Percentiles rank a stretch among this genome's conserved stretches.
phyloP scores from a whole-genome alignment of 2,888 invertebrate species.

The Tetrapedia diversipes region DNA sequence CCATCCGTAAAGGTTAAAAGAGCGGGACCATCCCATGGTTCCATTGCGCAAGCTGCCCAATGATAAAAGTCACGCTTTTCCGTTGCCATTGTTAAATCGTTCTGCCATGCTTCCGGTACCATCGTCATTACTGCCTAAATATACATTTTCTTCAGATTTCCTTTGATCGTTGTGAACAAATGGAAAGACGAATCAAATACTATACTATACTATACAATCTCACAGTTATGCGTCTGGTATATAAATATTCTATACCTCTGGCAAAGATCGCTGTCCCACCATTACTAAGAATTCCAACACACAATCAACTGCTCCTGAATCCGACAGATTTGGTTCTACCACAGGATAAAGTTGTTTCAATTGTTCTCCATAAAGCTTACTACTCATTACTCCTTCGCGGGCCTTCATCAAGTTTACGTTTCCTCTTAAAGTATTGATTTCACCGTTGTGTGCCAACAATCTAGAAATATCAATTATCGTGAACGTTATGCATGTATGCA shows the following conservation, averaged over 20 bases:
- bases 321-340: conserved; percentile 98
- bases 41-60: conserved; percentile 99
- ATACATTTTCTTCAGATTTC: background rate
- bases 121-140: conserved; percentile 97
- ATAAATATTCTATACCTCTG: conserved; percentile 86
- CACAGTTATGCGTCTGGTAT: background rate
- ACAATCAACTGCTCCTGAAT: conserved; percentile 99
- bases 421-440: conserved; percentile 99
- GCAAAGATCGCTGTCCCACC: conserved; percentile 94
- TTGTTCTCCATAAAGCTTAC: conserved; percentile 91
- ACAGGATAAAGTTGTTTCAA: conserved; percentile 97
- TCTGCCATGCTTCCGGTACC: conserved; percentile 99
- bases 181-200: background rate
- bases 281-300: conserved; percentile 98
- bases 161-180: background rate
- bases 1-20: conserved; percentile 99
- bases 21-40: conserved; percentile 99
- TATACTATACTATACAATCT: background rate
- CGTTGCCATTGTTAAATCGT: conserved; percentile 94
- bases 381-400: conserved; percentile 98
- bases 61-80: conserved; percentile 98
- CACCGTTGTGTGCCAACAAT: conserved; percentile 98
- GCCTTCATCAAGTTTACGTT: conserved; percentile 99
- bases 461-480: conserved; percentile 81
- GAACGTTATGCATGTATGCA: too few species aligned